Base-by-base conservation (phyloP, 2,888 invertebrate genomes). In the Pecten maximus region DNA sequence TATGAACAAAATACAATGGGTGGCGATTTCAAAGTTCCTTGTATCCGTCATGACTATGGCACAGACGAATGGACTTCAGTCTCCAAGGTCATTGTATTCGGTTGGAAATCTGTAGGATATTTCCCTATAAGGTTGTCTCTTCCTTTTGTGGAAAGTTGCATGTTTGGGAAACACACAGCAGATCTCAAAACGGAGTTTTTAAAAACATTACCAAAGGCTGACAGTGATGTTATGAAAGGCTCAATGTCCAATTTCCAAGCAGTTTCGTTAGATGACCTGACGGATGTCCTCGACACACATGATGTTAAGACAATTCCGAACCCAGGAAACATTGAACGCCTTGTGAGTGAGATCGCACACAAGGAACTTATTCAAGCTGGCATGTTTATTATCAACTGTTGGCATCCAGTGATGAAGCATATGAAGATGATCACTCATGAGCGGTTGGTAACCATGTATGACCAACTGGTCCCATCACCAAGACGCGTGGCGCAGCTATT, bases 351-450 rank as follows among this genome's bases (percentile, higher is more conserved):
- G 88, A 90, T 90, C n/a, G 90, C 91, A 23, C 91, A 91, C 40
- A 91, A 91, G 48, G 91, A 90, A 44, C n/a, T 91, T 40, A 90
- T 91, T 23, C 91, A 90, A 40, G 86, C 87, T 19, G n/a, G n/a
- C n/a, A n/a, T n/a, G n/a, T n/a, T 91, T 44, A 48, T 90, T 35
- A 60, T 40, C n/a, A 87, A 91, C 87, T 91, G 91, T 74, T 88
- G 40, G 86, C 44, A 86, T 15, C 40, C 60, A 88, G 74, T 89
- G n/a, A 28, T 89, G 54, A 54, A 91, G 48, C 44, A 44, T 4
- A 44, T 44, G 44, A 4, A 44, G 4, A 8, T 44, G 12, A n/a
- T n/a, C n/a, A 44, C 44, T 44, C 8, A 44, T 8, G 44, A 44
- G 44, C 4, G 12, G 44, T 44, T 44, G 44, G 44, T 8, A 8